These are phyloP conservation scores for Gephyroberyx darwinii DNA, from an alignment of 2,797 vertebrate genomes.

Conservation along the genomic window DNA sequence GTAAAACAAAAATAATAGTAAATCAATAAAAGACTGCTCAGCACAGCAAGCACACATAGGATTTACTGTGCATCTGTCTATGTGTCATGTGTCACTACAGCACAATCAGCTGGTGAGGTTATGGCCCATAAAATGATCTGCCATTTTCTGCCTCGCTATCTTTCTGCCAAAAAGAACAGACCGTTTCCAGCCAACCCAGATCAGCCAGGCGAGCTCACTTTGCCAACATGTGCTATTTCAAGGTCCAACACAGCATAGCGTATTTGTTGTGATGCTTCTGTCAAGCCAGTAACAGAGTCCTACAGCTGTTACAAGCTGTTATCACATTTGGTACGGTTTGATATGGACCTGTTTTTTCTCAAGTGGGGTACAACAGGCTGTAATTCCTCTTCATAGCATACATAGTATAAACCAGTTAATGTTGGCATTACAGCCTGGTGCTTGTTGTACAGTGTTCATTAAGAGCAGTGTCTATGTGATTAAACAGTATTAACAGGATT, in stretches of 20 bases:
- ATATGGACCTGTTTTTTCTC: conserved; percentile 17
- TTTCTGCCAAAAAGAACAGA: conserved; percentile 12
- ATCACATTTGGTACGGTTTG: conserved; percentile 27
- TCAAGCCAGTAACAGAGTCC: background rate
- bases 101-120: conserved; percentile 1
- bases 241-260: background rate
- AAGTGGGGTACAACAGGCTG: conserved; percentile 4
- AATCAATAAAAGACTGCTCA: too few species aligned
- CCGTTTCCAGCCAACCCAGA: conserved; percentile 10
- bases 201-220: conserved; percentile 5
- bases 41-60: too few species aligned
- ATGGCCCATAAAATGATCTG: background rate
- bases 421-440: background rate
- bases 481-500: conserved; percentile 73
- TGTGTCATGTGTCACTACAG: background rate
- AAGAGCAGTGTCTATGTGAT: conserved; percentile 55
- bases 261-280: background rate
- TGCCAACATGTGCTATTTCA: too few species aligned
- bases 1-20: too few species aligned
- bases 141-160: background rate
- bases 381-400: conserved; percentile 21
- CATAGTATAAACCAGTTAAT: background rate
- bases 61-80: too few species aligned
- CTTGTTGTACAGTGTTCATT: conserved; percentile 49
- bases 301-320: background rate